Evolutionary conservation across 2,113 vertebrate species (phyloP), one percentile per base, ranked within the genome.

Genomic region (Nipponia nippon): DNA sequence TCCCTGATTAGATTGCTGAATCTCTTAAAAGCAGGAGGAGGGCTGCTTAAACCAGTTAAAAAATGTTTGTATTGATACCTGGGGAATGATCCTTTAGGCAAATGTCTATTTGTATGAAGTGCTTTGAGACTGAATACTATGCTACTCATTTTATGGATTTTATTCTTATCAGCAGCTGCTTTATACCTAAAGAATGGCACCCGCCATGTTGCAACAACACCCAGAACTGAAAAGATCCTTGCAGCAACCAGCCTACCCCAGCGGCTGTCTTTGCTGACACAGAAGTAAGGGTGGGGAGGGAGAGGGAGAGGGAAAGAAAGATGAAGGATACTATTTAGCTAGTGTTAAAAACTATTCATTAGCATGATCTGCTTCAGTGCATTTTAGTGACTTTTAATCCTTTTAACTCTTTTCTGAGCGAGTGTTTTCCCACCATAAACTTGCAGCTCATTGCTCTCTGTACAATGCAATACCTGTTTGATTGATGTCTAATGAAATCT

Each of bases 401-500:
- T 85, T 88, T 92, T 55, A 90, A 72, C 29, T 72, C n/a, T 93
- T 95, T 90, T 91, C 38, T 55, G 44, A 73, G 38, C 0, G 2
- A 50, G 4, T 10, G 23, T 82, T 91, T 94, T 77, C 42, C n/a
- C 17, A 67, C 34, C 14, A n/a, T 61, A 87, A 85, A 65, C 63
- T 53, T 76, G 30, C 23, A 72, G 56, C 76, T 89, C 52, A 67
- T 70, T 94, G 40, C 15, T 71, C n/a, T 79, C 55, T 59, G 29
- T 83, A 58, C 59, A 93, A 92, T 87, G 40, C 1, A 1, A 78
- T 85, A 92, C 53, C 56, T 95, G 16, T 73, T 94, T 94, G 82
- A 96, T 93, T 11, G 3, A 72, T 59, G 72, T 21, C 59, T 95
- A 87, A 85, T 87, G 90, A 95, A 97, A 95, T 85, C 47, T 95